Percentiles rank a stretch among this genome's conserved stretches.
Conservation (phyloP, 2,888 invertebrate genomes). For the Agriotes lineatus region DNA sequence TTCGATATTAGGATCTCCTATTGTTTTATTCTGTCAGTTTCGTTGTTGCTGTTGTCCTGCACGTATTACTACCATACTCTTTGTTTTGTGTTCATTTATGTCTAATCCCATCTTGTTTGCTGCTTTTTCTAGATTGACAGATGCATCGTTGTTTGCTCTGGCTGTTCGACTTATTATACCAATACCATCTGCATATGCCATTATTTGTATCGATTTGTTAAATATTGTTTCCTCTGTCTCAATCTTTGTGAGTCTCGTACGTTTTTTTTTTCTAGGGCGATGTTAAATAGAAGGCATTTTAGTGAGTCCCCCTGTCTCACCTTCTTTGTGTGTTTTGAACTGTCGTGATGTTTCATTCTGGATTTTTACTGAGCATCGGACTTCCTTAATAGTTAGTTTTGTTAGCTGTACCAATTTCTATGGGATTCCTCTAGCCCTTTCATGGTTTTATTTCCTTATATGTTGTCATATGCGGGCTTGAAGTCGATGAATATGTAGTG, state of each 20-base stretch:
- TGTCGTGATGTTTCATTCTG: neutral
- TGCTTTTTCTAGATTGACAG: too few relatives aligned
- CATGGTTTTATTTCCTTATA: neutral
- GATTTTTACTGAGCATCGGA: neutral
- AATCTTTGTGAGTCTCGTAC: too few relatives aligned
- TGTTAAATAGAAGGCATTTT: neutral
- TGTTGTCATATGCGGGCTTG: neutral
- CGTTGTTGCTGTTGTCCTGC: neutral
- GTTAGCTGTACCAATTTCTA: neutral
- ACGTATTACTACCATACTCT: too few relatives aligned
- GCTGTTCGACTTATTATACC: too few relatives aligned
- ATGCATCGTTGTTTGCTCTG: too few relatives aligned
- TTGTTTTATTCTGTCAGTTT: neutral
- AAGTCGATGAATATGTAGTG: neutral
- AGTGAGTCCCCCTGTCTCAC: constrained; percentile 1
- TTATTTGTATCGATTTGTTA: too few relatives aligned
- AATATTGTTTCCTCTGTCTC: neutral
- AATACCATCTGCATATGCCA: too few relatives aligned
- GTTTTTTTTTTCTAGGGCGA: neutral
- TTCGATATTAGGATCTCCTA: neutral
- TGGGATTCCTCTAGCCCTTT: neutral
- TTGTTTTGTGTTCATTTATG: too few relatives aligned
- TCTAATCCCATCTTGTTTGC: too few relatives aligned
- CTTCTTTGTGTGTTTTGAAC: neutral
- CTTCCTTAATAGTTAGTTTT: neutral